Base-by-base conservation (phyloP, 2,888 invertebrate genomes). In the Punctoribates punctum region DNA sequence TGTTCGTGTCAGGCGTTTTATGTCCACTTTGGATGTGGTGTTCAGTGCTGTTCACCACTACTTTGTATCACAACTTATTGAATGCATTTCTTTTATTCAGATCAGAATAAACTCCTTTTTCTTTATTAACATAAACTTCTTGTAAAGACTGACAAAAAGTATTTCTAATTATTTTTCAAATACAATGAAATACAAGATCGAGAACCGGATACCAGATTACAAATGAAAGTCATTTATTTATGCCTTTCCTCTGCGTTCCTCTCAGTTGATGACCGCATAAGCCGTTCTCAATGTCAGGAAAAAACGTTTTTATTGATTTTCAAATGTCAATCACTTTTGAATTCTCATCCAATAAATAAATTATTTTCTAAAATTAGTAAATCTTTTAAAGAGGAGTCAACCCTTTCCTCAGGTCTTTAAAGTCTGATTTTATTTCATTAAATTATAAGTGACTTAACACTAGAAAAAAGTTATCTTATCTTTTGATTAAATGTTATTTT, bases 1-100 rank as follows among this genome's bases (percentile, higher is more conserved):
- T 72, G 72, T 72, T 72, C 72, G 72, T 72, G 72, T 72, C 48
- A 72, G 72, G 1, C 72, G 20, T 72, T 72, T 72, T 72, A 72
- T 46, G 20, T 46, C 72, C 27, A 46, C 42, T 72, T 67, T 42
- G 42, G 11, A 42, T 42, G 13, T 42, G 42, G 42, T 42, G 42
- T 34, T 34, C 34, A 34, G 8, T n/a, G n/a, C n/a, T n/a, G n/a
- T 42, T 42, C 42, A 42, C 42, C 42, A 42, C 42, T 42, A 42
- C 42, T 42, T 42, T 42, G 42, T 42, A 42, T 42, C 42, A 11
- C 11, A 42, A 42, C 34, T 34, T 13, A 42, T 42, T 42, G 11
- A 42, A 42, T 42, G 42, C 42, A 42, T 42, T 42, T 42, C 13
- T 13, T 42, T 42, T 11, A 42, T 42, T 42, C 42, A 11, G 42